Evolutionary conservation across 2,797 vertebrate genomes (phyloP).

Genomic region (Uromys caudimaculatus): DNA sequence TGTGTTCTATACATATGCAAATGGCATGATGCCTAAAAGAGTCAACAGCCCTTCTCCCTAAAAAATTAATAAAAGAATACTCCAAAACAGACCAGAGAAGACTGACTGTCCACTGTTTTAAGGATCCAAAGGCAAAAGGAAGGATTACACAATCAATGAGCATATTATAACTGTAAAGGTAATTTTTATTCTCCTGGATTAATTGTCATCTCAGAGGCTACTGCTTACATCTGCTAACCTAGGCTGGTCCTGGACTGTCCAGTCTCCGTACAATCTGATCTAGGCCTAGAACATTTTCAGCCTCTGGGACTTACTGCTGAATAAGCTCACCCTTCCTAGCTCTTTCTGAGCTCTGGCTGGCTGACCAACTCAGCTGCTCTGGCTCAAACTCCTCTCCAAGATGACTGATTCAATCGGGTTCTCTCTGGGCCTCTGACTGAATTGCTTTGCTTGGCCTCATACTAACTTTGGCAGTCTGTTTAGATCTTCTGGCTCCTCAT

Average conservation of each 20-base stretch:
- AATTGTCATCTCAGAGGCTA: background rate
- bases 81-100: background rate
- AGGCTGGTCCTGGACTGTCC: background rate
- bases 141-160: background rate
- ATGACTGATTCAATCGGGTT: background rate
- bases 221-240: background rate
- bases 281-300: background rate
- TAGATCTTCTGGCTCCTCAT: too few relatives aligned
- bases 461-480: background rate
- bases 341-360: background rate
- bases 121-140: conserved; percentile 33
- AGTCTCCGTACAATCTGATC: background rate
- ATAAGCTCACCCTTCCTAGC: background rate
- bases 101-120: conserved; percentile 10
- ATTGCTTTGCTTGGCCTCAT: background rate
- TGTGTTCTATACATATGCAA: background rate
- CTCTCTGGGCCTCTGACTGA: background rate
- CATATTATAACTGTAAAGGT: background rate
- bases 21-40: background rate
- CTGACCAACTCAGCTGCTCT: background rate
- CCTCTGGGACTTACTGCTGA: background rate
- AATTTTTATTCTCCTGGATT: background rate
- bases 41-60: background rate
- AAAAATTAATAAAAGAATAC: background rate
- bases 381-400: background rate